These are phyloP conservation scores for Spizella passerina DNA, from an alignment of 2,797 vertebrate species.

Conservation along the genomic window DNA sequence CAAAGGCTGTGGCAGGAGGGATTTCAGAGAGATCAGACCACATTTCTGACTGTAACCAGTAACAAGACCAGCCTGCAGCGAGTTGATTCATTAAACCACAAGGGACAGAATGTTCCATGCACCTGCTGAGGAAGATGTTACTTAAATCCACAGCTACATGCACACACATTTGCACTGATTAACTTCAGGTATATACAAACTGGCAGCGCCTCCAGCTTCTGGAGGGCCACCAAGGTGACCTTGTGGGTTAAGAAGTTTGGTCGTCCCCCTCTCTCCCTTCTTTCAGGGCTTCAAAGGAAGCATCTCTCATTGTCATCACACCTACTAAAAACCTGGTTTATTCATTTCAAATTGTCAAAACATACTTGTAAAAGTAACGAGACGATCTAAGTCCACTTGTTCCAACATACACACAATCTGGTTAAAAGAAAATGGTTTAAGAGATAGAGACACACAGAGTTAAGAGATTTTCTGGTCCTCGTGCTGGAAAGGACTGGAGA, in stretches of 20 bases:
- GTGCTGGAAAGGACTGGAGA: not conserved
- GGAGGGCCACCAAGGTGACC: not conserved
- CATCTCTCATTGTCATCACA: conserved; percentile 13
- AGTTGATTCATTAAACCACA: not conserved
- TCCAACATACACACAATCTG: conserved; percentile 7
- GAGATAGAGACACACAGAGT: not conserved
- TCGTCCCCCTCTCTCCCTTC: not conserved
- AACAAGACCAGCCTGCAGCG: not conserved
- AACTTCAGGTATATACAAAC: not conserved
- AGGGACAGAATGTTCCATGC: not conserved
- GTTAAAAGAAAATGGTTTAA: not conserved
- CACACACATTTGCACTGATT: not conserved
- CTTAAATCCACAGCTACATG: not conserved
- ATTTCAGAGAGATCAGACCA: not conserved
- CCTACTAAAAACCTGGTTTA: conserved; percentile 23
- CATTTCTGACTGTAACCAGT: not conserved
- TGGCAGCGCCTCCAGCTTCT: not conserved
- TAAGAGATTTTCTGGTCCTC: not conserved
- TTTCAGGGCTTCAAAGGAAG: not conserved
- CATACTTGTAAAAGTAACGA: not conserved
- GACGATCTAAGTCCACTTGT: not conserved
- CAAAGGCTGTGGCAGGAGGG: not conserved
- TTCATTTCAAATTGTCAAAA: conserved; percentile 27
- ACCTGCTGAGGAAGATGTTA: not conserved
- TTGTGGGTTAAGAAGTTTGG: not conserved